Base-by-base conservation (phyloP, 1,140 invertebrate genomes). In the Temnothorax curvispinosus region DNA sequence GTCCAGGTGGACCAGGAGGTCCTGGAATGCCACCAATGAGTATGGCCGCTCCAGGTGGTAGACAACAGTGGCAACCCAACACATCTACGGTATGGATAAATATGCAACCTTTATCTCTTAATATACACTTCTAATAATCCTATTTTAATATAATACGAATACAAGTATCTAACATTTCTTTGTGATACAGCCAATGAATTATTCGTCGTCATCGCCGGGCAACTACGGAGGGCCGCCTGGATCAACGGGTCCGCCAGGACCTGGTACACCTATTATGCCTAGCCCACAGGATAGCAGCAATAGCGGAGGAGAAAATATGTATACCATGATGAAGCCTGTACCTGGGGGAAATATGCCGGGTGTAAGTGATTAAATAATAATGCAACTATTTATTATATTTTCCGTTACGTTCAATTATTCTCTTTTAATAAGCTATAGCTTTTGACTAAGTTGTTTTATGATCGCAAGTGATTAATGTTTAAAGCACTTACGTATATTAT, bases 321-420 rank as follows among this genome's bases (percentile, higher is more conserved):
- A 99, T 96, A 98, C 98, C 87, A 97, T 99, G 97, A 99, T 99
- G 99, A 99, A 99, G 96, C 97, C 98, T 88, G 97, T 98, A 92
- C 97, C 98, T 92, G 97, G 97, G 91, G 98, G 98, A 91, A 97
- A 96, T 88, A 97, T 98, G 96, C 97, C 97, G 92, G 97, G 97
- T 93, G 97, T 97, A 95, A 96, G 96, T 96, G 4, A 38, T 13
- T 38, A 64, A 77, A 64, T 44, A n/a, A 21, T 74, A 27, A 11
- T 41, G n/a, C 7, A 15, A 6, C 15, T 64, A 50, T 67, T 18
- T 11, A 38, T 77, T 50, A 64, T 50, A 35, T 81, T 77, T 52
- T 65, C n/a, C 52, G 4, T 54, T 74, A 71, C 13, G 21, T 56
- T 75, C 8, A 38, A 56, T 41, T 54, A 35, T 54, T 35, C 15